Base-by-base conservation (phyloP, 2,797 vertebrate species). In the Xenops minutus region DNA sequence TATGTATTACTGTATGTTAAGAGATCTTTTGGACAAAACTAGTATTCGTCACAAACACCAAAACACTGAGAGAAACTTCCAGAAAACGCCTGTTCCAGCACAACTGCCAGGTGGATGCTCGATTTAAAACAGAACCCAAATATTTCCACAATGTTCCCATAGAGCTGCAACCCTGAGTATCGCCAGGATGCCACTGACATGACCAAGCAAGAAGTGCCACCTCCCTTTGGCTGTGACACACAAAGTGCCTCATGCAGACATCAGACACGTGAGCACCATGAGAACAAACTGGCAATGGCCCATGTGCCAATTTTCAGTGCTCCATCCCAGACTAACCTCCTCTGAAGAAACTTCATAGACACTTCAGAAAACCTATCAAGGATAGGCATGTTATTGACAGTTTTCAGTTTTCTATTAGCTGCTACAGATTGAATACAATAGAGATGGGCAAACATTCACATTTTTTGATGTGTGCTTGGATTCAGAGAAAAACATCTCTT, bases 81-180 rank as follows among this genome's bases (percentile, higher is more conserved):
- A 64, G 48, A 78, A 90, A 84, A 6, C 43, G 44, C 12, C 1
- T 6, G 8, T 75, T 91, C 27, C 21, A 43, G 24, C 61, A 78
- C 8, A 52, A 32, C 24, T 81, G 12, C n/a, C 68, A 46, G 37
- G 63, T 83, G 63, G 66, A 75, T 36, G 27, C 21, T 89, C 30
- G 14, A 18, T 86, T 83, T 43, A 68, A 55, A 77, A 34, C 56
- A 76, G 77, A 54, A 74, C 44, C 27, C 86, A 94, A 73, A 26
- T 63, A 84, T 49, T 77, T 81, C 12, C 43, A 11, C 2, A 6
- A 5, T 5, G 14, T 48, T 85, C 37, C 54, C 54, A 27, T 23
- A 46, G 48, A 91, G 21, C 44, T 1, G 3, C 19, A 49, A 64
- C 0, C 0, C 41, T 30, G 41, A 87, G n/a, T 13, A 5, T 9